These are phyloP conservation scores for Zygaena filipendulae DNA, from an alignment of 2,888 invertebrate species.

Conservation along the genomic window DNA sequence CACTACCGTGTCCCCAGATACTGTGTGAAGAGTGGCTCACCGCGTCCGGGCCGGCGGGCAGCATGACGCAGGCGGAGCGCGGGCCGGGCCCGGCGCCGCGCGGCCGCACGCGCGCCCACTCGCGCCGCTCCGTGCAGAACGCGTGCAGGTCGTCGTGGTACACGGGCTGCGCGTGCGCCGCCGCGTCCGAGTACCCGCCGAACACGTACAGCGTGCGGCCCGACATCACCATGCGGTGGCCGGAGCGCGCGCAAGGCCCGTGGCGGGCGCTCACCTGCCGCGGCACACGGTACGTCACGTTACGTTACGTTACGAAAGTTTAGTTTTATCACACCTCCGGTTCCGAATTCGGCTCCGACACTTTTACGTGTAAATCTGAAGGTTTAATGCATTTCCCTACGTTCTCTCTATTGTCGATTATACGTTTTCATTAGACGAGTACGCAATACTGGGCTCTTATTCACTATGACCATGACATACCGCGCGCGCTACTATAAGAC, in stretches of 20 bases:
- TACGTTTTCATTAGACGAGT: too few species aligned
- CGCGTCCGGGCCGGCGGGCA: slow-evolving; percentile 57
- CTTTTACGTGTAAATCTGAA: too few species aligned
- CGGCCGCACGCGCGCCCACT: slow-evolving; percentile 79
- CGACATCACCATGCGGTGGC: slow-evolving; percentile 87
- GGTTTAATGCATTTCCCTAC: too few species aligned
- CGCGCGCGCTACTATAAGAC: too few species aligned
- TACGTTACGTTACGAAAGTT: neutral
- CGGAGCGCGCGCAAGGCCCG: slow-evolving; percentile 81
- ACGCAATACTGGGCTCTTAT: too few species aligned
- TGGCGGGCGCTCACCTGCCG: slow-evolving; percentile 47
- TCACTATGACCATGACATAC: too few species aligned
- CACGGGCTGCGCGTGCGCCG: slow-evolving; percentile 83
- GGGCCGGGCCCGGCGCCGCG: slow-evolving; percentile 77
- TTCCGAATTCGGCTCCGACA: too few species aligned
- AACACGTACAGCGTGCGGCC: slow-evolving; percentile 86
- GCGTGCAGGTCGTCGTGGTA: slow-evolving; percentile 89
- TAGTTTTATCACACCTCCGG: too few species aligned
- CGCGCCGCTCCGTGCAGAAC: slow-evolving; percentile 83
- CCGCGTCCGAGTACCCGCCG: slow-evolving; percentile 93
- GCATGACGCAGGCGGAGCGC: slow-evolving; percentile 84
- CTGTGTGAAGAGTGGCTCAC: too few species aligned
- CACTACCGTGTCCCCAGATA: too few species aligned
- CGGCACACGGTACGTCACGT: too few species aligned
- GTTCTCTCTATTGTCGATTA: too few species aligned